Evolutionary conservation across 2,888 invertebrate species (phyloP), one percentile per base, ranked within the genome.

Genomic region (Dryobotodes eremita): DNA sequence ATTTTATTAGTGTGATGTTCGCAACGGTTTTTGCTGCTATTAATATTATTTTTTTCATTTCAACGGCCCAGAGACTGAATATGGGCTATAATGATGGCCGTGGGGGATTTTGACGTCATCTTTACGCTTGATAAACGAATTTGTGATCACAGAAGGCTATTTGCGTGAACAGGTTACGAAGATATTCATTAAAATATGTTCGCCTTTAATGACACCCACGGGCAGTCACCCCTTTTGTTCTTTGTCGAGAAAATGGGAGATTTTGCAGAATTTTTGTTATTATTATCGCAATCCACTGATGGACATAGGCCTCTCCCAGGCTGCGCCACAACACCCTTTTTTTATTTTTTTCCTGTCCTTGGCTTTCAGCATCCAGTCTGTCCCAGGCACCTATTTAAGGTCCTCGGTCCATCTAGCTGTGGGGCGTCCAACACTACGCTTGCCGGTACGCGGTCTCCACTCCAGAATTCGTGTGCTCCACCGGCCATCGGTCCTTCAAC

Each of bases 1-100:
- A 83, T 84, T 82, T 86, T 83, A 84, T 83, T 68, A 77, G 70
- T 31, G 68, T 71, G 66, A 71, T 15, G 64, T 17, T 57, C 17
- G 61, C 48, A 23, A 26, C 53, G 13, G 59, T 84, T 84, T 83
- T 84, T 84, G 86, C 42, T 42, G 26, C 50, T 64, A 64, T 77
- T 82, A 20, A 75, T 81, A 65, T 80, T 81, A 61, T 36, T 36
- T 86, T 77, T 55, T 75, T 50, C 84, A 70, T 79, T 8, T 78
- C 64, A 64, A 48, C 61, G 61, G 61, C 15, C 31, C 8, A 42
- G 48, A 26, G 23, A 50, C 36, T 78, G 55, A 53, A 83, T 77
- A 78, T 36, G 66, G 80, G 48, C n/a, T 62, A 15, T 55, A 57
- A 71, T 71, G 26, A 62, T 23, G 26, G 50, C 68, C 50, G 31